Base-by-base conservation (phyloP, 2,888 invertebrate species). In the Chirona hameri region DNA sequence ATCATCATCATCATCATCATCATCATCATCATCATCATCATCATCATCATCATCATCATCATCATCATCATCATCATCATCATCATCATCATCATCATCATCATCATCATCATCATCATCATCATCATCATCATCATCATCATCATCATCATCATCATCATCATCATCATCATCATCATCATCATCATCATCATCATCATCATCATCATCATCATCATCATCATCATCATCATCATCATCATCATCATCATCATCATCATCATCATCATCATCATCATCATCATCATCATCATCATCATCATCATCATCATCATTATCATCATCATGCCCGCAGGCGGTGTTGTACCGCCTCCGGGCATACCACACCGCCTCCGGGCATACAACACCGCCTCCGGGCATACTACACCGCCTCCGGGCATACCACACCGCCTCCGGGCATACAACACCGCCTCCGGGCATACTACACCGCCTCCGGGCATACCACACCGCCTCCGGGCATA, bases 1-100 rank as follows among this genome's bases (percentile, higher is more conserved):
- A n/a, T n/a, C n/a, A n/a, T n/a, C 65, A n/a, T 65, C 65, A 65
- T 65, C 65, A n/a, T 65, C 65, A 65, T n/a, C 65, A n/a, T 65
- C 65, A 65, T 65, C 65, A 65, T 65, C 65, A n/a, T 65, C 65
- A 65, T 65, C 65, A 65, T 65, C 65, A n/a, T 65, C 65, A 65
- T 65, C 65, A 65, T 65, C 65, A 65, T 65, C 65, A 65, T 65
- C 65, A 65, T 65, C 65, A 65, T 65, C 65, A 65, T 65, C 65
- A 65, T 65, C 65, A 65, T 65, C 65, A 65, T 65, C 65, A 65
- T 65, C 65, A 65, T 65, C 65, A 65, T 65, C 65, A 65, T 65
- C 65, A 65, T 65, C 65, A 65, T 65, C 65, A 65, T 65, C 65
- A 65, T 65, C 65, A 65, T 65, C 65, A 65, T 65, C 65, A 65